phyloP scores from a whole-genome alignment of 2,888 invertebrate species.

The Nesidiocoris tenuis region DNA sequence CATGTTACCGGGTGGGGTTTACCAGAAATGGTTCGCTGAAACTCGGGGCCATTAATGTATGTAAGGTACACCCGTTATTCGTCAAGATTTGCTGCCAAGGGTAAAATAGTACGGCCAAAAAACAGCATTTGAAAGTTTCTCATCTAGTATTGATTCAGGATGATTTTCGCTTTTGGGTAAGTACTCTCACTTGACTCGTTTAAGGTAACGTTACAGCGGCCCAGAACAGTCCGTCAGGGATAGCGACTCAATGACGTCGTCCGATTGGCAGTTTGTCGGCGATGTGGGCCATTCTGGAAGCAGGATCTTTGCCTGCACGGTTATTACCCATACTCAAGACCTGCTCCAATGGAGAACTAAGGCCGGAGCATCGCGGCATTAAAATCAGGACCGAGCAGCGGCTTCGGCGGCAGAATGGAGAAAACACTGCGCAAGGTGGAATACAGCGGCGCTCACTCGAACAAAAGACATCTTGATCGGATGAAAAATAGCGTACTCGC shows the following conservation, averaged over 20 bases:
- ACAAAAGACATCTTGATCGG: slow-evolving; percentile 39
- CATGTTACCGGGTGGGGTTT: too few relatives aligned
- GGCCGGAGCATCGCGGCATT: background rate
- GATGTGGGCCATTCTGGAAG: background rate
- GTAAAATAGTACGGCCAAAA: too few relatives aligned
- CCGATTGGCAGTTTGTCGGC: background rate
- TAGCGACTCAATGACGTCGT: background rate
- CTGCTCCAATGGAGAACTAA: background rate
- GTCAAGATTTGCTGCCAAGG: too few relatives aligned
- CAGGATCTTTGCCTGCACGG: background rate
- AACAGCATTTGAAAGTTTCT: too few relatives aligned
- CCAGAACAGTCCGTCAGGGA: background rate
- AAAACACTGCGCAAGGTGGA: background rate
- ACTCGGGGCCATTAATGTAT: too few relatives aligned
- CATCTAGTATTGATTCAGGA: too few relatives aligned
- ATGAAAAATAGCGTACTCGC: slow-evolving; percentile 22
- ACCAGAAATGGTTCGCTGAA: too few relatives aligned
- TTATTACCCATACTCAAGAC: background rate
- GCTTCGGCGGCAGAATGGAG: background rate
- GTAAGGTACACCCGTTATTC: too few relatives aligned
- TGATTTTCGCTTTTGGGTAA: too few relatives aligned
- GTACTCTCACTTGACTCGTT: too few relatives aligned
- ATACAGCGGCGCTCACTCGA: slow-evolving; percentile 9
- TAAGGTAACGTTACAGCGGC: too few relatives aligned
- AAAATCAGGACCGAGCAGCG: background rate